phyloP scores from a whole-genome alignment of 2,113 vertebrate genomes.

The Limanda limanda region DNA sequence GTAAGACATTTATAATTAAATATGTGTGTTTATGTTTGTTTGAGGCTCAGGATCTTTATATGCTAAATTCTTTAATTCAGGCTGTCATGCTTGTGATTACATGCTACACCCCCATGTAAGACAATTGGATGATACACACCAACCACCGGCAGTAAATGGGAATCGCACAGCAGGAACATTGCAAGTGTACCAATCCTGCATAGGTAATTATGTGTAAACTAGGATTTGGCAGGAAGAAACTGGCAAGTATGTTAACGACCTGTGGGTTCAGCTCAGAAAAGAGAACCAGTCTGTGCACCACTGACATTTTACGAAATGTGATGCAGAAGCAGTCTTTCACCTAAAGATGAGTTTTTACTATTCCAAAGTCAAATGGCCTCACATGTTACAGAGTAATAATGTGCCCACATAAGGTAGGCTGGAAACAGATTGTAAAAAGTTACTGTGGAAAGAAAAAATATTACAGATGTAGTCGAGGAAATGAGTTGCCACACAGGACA shows the following conservation, averaged over 20 bases:
- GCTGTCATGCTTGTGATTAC: conserved; percentile 57
- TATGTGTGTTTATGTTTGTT: conserved; percentile 37
- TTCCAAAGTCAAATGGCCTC: conserved; percentile 12
- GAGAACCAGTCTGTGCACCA: conserved; percentile 26
- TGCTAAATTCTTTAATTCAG: conserved; percentile 52
- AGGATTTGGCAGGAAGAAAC: conserved; percentile 51
- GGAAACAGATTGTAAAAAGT: conserved; percentile 24
- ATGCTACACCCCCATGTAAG: conserved; percentile 59
- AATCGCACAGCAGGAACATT: conserved; percentile 44
- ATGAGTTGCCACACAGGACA: neutral
- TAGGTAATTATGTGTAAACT: conserved; percentile 65
- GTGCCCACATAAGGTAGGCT: neutral
- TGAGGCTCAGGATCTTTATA: conserved; percentile 27
- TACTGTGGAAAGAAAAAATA: neutral
- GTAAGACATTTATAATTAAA: conserved; percentile 35
- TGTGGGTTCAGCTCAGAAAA: conserved; percentile 36
- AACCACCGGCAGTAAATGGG: conserved; percentile 59
- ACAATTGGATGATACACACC: conserved; percentile 58
- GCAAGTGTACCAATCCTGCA: conserved; percentile 50
- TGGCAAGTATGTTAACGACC: conserved; percentile 50
- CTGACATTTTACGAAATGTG: conserved; percentile 38
- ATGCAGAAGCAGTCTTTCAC: conserved; percentile 15
- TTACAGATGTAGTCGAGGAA: neutral
- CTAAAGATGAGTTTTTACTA: conserved; percentile 39
- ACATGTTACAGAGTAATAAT: conserved; percentile 18